phyloP scores from a whole-genome alignment of 1,140 invertebrate genomes.

The Sinella curviseta region DNA sequence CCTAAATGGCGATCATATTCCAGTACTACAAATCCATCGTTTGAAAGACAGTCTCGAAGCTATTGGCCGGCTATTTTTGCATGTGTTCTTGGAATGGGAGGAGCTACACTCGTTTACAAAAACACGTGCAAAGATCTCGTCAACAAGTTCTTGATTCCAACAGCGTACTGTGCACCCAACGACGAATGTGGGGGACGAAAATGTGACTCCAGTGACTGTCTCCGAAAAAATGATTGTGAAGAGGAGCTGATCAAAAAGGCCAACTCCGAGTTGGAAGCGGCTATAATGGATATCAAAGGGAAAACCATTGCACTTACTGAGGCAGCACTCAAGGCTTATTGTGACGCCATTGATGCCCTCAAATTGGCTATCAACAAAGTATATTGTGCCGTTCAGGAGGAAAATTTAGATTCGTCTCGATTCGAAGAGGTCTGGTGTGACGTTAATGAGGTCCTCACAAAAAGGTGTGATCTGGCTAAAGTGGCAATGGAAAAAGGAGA shows the following conservation, averaged over 20 bases:
- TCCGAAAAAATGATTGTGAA: slow-evolving; percentile 45
- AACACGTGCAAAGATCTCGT: no score
- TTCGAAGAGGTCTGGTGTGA: slow-evolving; percentile 49
- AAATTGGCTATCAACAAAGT: slow-evolving; percentile 46
- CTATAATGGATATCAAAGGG: slow-evolving; percentile 42
- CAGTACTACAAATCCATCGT: no score
- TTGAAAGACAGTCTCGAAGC: no score
- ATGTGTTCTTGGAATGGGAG: no score
- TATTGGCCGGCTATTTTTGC: no score
- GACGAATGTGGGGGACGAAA: no score
- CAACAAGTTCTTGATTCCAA: no score
- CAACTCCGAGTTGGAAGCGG: slow-evolving; percentile 43
- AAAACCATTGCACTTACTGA: slow-evolving; percentile 42
- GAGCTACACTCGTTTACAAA: no score
- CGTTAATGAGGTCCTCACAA: slow-evolving; percentile 37
- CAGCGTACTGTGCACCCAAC: no score
- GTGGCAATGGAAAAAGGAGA: slow-evolving; percentile 42
- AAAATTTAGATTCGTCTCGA: slow-evolving; percentile 44
- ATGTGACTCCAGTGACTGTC: slow-evolving; percentile 20
- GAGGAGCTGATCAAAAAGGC: slow-evolving; percentile 47
- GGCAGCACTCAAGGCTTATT: slow-evolving; percentile 42
- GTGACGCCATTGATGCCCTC: slow-evolving; percentile 43
- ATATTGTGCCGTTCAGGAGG: slow-evolving; percentile 47
- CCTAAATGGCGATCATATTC: no score
- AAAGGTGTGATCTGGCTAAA: slow-evolving; percentile 45